These are phyloP conservation scores for Xestobium rufovillosum DNA, from an alignment of 2,888 invertebrate genomes.

Conservation along the genomic window DNA sequence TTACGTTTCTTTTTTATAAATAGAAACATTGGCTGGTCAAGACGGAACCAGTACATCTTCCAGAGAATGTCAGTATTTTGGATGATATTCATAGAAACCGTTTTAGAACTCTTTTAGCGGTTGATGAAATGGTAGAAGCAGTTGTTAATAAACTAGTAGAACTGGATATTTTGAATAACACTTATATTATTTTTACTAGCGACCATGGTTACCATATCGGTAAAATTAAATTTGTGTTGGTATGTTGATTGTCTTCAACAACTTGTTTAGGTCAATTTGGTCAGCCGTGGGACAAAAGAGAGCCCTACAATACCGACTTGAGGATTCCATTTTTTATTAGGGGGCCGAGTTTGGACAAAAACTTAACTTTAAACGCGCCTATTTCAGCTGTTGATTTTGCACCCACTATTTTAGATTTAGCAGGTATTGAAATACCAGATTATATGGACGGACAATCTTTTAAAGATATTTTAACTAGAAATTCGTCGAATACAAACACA, in stretches of 20 bases:
- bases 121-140: constrained; percentile 74
- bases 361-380: constrained; percentile 45
- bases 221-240: no score
- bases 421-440: constrained; percentile 47
- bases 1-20: constrained; percentile 7
- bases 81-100: constrained; percentile 66
- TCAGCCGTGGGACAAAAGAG: constrained; percentile 81
- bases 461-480: constrained; percentile 15
- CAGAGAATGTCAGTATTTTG: constrained; percentile 51
- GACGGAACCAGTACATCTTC: constrained; percentile 60
- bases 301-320: constrained; percentile 86
- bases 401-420: constrained; percentile 72
- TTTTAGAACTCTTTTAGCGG: constrained; percentile 75
- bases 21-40: constrained; percentile 82
- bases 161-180: constrained; percentile 55
- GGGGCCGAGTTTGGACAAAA: constrained; percentile 61
- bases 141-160: constrained; percentile 52
- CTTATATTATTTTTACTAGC: constrained; percentile 77
- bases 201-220: constrained; percentile 90
- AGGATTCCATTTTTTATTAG: constrained; percentile 73
- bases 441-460: constrained; percentile 59
- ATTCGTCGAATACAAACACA: constrained; percentile 33
- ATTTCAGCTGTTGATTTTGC: constrained; percentile 75
- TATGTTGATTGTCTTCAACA: background rate
- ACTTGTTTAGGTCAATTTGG: constrained; percentile 71